Conservation (phyloP, 2,888 invertebrate genomes). For the Busseola fusca region DNA sequence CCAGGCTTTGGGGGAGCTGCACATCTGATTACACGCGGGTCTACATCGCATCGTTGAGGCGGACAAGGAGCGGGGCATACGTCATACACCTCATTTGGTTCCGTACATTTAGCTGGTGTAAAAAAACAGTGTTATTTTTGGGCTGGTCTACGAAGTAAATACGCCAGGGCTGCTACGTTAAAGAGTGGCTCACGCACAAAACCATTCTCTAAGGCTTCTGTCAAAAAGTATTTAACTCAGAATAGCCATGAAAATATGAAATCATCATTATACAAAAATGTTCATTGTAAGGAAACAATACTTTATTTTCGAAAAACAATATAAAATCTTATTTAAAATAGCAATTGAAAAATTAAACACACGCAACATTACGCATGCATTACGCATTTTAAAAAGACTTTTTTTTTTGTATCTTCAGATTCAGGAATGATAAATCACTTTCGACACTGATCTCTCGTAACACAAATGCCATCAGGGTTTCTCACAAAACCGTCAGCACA, state of each 20-base stretch:
- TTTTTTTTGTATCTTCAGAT: too few relatives aligned
- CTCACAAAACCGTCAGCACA: slow-evolving; percentile 65
- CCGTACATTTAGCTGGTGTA: slow-evolving; percentile 51
- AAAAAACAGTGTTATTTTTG: not conserved
- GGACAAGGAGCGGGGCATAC: slow-evolving; percentile 62
- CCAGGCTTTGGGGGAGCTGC: slow-evolving; percentile 63
- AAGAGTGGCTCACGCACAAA: not conserved
- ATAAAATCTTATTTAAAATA: not conserved
- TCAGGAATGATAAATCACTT: slow-evolving; percentile 33
- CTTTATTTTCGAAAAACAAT: not conserved
- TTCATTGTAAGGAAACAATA: not conserved
- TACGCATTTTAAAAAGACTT: not conserved
- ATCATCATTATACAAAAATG: not conserved
- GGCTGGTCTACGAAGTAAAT: not conserved
- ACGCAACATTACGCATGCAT: too few relatives aligned
- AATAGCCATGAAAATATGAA: not conserved
- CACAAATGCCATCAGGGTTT: slow-evolving; percentile 57
- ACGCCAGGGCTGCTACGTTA: not conserved
- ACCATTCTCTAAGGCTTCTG: not conserved
- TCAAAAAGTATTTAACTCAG: not conserved
- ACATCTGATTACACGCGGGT: slow-evolving; percentile 62
- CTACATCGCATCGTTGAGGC: slow-evolving; percentile 63
- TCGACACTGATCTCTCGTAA: slow-evolving; percentile 62
- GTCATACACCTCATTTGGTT: slow-evolving; percentile 62
- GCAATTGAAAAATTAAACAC: too few relatives aligned